Base-by-base conservation (phyloP, 2,888 invertebrate genomes). In the Melolontha melolontha region DNA sequence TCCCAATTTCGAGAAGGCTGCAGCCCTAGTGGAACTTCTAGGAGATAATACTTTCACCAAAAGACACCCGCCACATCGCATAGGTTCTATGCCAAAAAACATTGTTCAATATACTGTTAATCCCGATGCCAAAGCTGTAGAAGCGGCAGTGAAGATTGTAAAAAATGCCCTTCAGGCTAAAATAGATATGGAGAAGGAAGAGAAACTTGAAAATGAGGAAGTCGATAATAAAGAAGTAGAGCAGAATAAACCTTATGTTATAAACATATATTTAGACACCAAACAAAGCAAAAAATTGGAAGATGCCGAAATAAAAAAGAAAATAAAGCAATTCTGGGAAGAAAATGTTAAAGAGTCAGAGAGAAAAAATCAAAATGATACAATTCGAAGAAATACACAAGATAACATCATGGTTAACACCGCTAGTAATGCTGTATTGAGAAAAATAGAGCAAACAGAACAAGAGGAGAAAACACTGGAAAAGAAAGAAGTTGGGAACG, bases 251-350 rank as follows among this genome's bases (percentile, higher is more conserved):
- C 59, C 59, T 0, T 67, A 51, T 29, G 59, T 67, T 2, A 44
- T 67, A 17, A 67, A 67, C 12, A 62, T 67, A 14, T 67, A 62
- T 44, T 29, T 67, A 14, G 62, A 67, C n/a, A 67, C 66, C 6
- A 59, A 67, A 29, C 66, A 62, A 42, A 50, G 41, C 2, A 62
- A 51, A 29, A 62, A 17, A 6, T 12, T 42, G 12, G 29, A 41
- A 5, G 59, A 62, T 29, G 39, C n/a, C 4, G 59, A 62, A 16
- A 34, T 62, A 1, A 62, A 62, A 17, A 34, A 47, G 47, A 62
- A 62, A 47, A 62, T 62, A 10, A 47, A 47, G 6, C 47, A 62
- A 34, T 62, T 62, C 34, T 62, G 59, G 59, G 29, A 62, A 10
- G 59, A 62, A 11, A 49, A 49, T n/a, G 22, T 49, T 11, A 11